Conservation (phyloP, 2,888 invertebrate species). For the Phasia obesa region DNA sequence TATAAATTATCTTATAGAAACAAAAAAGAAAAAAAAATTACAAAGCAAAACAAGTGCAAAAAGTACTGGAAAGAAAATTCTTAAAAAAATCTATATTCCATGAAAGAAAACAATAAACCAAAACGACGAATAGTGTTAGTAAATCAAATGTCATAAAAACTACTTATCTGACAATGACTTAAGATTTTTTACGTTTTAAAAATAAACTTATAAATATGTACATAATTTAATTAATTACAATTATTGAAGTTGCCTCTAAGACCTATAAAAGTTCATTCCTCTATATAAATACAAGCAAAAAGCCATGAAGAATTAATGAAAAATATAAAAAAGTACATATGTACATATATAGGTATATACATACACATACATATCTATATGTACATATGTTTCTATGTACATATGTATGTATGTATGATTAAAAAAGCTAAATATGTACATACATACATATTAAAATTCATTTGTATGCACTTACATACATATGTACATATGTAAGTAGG, state of each 20-base stretch:
- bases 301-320: slow-evolving; percentile 20
- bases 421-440: not conserved
- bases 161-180: not conserved
- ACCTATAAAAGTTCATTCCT: slow-evolving; percentile 29
- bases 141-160: not conserved
- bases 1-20: slow-evolving; percentile 13
- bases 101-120: not conserved
- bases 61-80: slow-evolving; percentile 32
- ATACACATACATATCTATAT: not conserved
- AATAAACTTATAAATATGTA: not conserved
- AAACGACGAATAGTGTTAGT: not conserved
- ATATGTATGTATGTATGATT: not conserved
- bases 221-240: not conserved
- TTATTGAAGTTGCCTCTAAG: slow-evolving; percentile 13
- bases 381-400: not conserved
- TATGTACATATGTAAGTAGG: not conserved
- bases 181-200: not conserved
- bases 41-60: not conserved
- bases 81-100: slow-evolving; percentile 32
- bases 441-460: not conserved
- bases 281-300: slow-evolving; percentile 16
- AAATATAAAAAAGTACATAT: not conserved
- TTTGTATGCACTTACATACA: not conserved
- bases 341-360: not conserved
- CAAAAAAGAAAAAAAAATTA: not conserved